Evolutionary conservation across 2,797 vertebrate species (phyloP), one percentile per base, ranked within the genome.

Genomic region (Malurus splendens): DNA sequence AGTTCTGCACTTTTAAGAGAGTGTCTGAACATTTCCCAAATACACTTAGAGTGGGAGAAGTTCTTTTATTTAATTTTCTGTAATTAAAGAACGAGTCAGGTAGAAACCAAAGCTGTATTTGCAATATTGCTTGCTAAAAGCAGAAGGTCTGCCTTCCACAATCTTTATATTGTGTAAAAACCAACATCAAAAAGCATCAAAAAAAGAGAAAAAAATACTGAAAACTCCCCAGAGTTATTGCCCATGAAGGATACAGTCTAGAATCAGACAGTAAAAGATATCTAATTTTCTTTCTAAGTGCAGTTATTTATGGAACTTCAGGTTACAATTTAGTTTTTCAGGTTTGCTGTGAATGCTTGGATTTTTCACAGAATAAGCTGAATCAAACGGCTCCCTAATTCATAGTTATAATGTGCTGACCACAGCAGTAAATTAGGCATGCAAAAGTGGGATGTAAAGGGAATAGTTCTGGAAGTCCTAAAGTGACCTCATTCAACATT

Each of bases 1-100:
- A 88, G 60, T 87, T 94, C 89, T 87, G 52, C 66, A 66, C 71
- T 95, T 95, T 67, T 77, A 74, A 89, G 89, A 92, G 85, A 39
- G 52, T 81, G 41, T 60, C 84, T 78, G 80, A 93, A 90, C 51
- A 75, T 81, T 91, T 90, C 90, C 66, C 62, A 93, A 90, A 81
- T 51, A 82, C 42, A 59, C 14, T 38, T 71, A 86, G 47, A 70
- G 48, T 52, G 23, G 14, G 4, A 41, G 27, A 52, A 79, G 42
- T 72, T 38, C 59, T 83, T 81, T 71, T 74, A 79, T 75, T 82
- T 89, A 90, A 94, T 94, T 96, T 95, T 93, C 73, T 94, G 67
- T 85, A 91, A 82, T 89, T 94, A 95, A 94, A 93, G 89, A 94
- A 93, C 64, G 93, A 95, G 76, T 83, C 89, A 95, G 91, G 91